Base-by-base conservation (phyloP, 2,888 invertebrate genomes). In the Luffia ferchaultella region DNA sequence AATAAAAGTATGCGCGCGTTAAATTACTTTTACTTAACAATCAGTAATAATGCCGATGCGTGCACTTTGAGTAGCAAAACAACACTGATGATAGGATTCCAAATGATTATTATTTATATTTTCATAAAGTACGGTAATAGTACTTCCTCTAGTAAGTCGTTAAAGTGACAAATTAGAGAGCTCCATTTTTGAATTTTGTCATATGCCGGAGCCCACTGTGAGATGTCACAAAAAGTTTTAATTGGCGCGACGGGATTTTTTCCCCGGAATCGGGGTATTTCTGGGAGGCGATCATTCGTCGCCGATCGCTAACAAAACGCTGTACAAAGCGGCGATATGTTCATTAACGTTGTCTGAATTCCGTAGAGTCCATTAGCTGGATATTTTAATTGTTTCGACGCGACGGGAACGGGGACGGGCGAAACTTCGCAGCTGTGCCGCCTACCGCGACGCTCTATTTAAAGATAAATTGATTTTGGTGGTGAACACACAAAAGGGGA, bases 351-450 rank as follows among this genome's bases (percentile, higher is more conserved):
- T 64, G 62, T 77, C 71, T 63, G 61, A 62, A 82, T 82, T 76
- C 80, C 75, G 63, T 60, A 61, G 59, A 72, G 67, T 82, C 82
- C 82, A 83, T 83, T 83, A 83, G 82, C 65, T 68, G 67, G 80
- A 82, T 79, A 82, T 83, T 82, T 82, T 83, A 80, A 82, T 83
- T 82, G 82, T 80, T 73, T 67, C 49, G 16, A 43, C 30, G 30
- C 68, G 56, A 58, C 59, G 49, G 57, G 63, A 63, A 12, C 30
- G 30, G 30, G 30, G 68, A 60, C 65, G 17, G 43, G 41, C 73
- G 80, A 82, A 75, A 70, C 65, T 69, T 72, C 55, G 72, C 82
- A 83, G 75, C 82, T 83, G 82, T 67, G 70, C 58, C 49, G 43
- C 73, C 78, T 73, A 76, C 78, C 73, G 67, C 74, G 68, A 52